Evolutionary conservation across 2,797 vertebrate genomes (phyloP).

Genomic region (Todus mexicanus): DNA sequence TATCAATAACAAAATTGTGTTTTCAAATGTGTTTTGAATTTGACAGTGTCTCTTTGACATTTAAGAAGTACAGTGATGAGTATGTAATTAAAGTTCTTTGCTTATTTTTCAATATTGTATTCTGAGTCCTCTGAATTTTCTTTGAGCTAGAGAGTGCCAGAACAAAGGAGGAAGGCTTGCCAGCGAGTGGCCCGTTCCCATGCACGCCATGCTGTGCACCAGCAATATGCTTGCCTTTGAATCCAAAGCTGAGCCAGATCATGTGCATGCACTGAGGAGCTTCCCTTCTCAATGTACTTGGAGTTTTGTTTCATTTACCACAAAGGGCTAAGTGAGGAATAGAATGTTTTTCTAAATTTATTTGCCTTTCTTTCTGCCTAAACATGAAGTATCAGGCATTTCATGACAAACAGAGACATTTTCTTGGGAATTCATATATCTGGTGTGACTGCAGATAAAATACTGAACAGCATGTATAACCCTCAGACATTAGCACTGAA

Average conservation of each 20-base stretch:
- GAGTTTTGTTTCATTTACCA: slow-evolving; percentile 10
- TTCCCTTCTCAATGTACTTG: not conserved
- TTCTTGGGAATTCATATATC: slow-evolving; percentile 16
- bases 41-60: slow-evolving; percentile 45
- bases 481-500: slow-evolving; percentile 51
- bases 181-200: not conserved
- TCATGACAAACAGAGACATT: not conserved
- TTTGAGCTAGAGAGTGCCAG: not conserved
- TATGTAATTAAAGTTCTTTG: slow-evolving; percentile 25
- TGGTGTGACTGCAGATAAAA: slow-evolving; percentile 60
- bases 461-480: slow-evolving; percentile 41
- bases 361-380: not conserved
- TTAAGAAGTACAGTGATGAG: slow-evolving; percentile 33
- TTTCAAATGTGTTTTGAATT: slow-evolving; percentile 55
- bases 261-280: not conserved
- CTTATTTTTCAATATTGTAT: slow-evolving; percentile 36
- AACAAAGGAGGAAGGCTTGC: slow-evolving; percentile 46
- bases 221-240: not conserved
- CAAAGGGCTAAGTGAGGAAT: not conserved
- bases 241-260: not conserved
- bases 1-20: slow-evolving; percentile 27
- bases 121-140: slow-evolving; percentile 8
- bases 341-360: not conserved
- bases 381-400: not conserved
- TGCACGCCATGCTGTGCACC: not conserved